phyloP scores from a whole-genome alignment of 2,888 invertebrate species.

The Leistus spinibarbis region DNA sequence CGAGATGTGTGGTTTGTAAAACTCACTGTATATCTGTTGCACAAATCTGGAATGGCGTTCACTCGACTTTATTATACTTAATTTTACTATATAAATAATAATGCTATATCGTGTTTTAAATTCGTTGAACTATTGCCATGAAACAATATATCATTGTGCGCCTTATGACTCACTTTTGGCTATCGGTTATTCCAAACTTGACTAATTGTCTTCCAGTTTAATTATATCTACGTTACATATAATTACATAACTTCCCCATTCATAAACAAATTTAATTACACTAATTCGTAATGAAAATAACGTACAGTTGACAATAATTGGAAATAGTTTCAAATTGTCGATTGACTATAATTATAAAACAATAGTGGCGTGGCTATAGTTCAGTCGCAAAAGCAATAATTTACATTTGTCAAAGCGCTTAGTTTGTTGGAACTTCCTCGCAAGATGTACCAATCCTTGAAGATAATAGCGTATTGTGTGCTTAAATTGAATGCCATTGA shows the following conservation, averaged over 20 bases:
- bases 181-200: too few relatives aligned
- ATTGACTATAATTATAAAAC: not conserved
- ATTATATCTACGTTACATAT: too few relatives aligned
- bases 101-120: too few relatives aligned
- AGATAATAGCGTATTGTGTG: not conserved
- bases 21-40: too few relatives aligned
- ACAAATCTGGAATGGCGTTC: too few relatives aligned
- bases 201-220: too few relatives aligned
- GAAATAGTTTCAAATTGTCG: not conserved
- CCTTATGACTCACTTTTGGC: too few relatives aligned
- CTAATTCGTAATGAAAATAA: not conserved
- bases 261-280: not conserved
- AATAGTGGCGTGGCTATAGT: not conserved
- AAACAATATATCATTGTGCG: too few relatives aligned
- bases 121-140: too few relatives aligned
- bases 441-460: not conserved
- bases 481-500: not conserved
- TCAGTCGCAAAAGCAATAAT: not conserved
- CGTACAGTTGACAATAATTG: not conserved
- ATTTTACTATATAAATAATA: too few relatives aligned
- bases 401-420: not conserved
- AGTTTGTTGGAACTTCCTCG: not conserved
- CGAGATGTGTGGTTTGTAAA: too few relatives aligned
- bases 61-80: too few relatives aligned
- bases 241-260: not conserved